phyloP scores from a whole-genome alignment of 2,888 invertebrate species.

The Apodemia hepburni region DNA sequence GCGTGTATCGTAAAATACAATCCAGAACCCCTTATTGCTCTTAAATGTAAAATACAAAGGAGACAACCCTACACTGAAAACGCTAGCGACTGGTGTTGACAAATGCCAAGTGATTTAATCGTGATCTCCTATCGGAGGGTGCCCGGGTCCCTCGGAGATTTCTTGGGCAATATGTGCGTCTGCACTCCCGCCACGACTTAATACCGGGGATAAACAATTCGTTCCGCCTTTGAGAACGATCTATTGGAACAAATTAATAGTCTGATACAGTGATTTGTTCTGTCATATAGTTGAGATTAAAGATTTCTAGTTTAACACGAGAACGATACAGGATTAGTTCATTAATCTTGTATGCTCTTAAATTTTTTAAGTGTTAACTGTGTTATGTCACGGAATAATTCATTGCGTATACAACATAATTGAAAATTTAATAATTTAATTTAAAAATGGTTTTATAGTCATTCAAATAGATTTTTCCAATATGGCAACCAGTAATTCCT shows the following conservation, averaged over 20 bases:
- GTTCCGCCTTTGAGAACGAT: conserved; percentile 55
- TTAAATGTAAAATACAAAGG: not conserved
- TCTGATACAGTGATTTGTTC: conserved; percentile 36
- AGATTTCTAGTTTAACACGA: conserved; percentile 3
- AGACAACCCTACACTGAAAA: conserved; percentile 21
- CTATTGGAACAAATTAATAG: conserved; percentile 57
- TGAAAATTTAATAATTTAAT: too few relatives aligned
- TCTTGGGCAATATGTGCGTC: conserved; percentile 58
- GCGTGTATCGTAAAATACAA: not conserved
- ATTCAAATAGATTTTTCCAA: too few relatives aligned
- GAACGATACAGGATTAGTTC: not conserved
- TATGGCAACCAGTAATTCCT: too few relatives aligned
- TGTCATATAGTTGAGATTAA: too few relatives aligned
- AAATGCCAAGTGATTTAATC: conserved; percentile 58
- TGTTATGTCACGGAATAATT: too few relatives aligned
- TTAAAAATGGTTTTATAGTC: too few relatives aligned
- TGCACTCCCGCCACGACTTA: conserved; percentile 55
- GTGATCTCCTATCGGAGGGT: conserved; percentile 49
- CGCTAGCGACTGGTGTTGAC: conserved; percentile 43
- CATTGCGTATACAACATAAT: too few relatives aligned
- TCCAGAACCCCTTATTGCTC: not conserved
- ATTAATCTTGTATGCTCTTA: too few relatives aligned
- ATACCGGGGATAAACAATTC: conserved; percentile 68
- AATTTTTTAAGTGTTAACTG: too few relatives aligned
- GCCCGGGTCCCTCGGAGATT: conserved; percentile 43